Evolutionary conservation across 2,888 invertebrate species (phyloP).

Genomic region (Antitype chi): DNA sequence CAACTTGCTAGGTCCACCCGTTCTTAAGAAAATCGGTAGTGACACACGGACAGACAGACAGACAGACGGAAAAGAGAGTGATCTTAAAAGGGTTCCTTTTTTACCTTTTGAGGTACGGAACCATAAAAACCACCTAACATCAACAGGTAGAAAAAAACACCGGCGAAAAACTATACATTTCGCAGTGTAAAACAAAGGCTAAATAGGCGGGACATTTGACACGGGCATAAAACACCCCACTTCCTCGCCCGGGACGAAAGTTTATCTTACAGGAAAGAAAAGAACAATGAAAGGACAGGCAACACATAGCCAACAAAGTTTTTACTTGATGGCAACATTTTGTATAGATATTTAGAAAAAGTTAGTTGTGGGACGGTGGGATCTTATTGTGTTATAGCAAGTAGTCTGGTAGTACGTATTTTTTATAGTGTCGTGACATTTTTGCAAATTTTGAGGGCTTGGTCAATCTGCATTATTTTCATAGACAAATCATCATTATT

Average conservation of each 20-base stretch:
- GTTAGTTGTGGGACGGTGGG: conserved; percentile 7
- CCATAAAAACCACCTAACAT: conserved; percentile 37
- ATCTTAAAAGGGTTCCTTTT: too few relatives aligned
- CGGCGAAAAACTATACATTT: conserved; percentile 48
- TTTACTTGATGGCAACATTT: conserved; percentile 63
- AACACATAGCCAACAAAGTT: conserved; percentile 67
- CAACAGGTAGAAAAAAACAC: conserved; percentile 61
- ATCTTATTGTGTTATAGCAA: conserved; percentile 27
- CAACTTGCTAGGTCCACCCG: too few relatives aligned
- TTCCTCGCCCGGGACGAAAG: conserved; percentile 66
- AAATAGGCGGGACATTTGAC: conserved; percentile 75
- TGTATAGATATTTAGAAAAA: conserved; percentile 47
- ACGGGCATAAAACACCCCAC: conserved; percentile 75
- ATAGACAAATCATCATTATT: too few relatives aligned
- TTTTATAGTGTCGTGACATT: not conserved
- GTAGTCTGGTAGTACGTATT: not conserved
- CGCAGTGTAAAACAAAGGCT: conserved; percentile 64
- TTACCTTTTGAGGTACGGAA: too few relatives aligned
- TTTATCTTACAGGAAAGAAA: conserved; percentile 72
- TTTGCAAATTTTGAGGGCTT: not conserved
- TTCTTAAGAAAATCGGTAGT: too few relatives aligned
- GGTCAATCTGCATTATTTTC: too few relatives aligned
- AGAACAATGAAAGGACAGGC: conserved; percentile 67
- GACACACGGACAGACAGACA: too few relatives aligned
- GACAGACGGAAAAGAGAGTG: too few relatives aligned